Evolutionary conservation across 2,888 invertebrate genomes (phyloP).

Genomic region (Timema cristinae): DNA sequence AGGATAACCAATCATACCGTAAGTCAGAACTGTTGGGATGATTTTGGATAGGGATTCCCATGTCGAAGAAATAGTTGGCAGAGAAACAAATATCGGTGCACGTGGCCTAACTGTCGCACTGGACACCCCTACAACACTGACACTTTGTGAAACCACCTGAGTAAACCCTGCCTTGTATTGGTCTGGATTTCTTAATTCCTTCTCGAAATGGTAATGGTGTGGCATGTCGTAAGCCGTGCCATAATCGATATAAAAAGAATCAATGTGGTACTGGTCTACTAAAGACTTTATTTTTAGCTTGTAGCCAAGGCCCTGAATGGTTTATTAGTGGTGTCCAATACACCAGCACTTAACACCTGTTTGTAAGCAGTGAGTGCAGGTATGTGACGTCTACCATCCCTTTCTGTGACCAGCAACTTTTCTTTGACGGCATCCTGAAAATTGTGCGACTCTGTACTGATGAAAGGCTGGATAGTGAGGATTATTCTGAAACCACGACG

Average conservation of each 20-base stretch:
- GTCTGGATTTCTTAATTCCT: slow-evolving; percentile 72
- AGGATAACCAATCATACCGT: slow-evolving; percentile 88
- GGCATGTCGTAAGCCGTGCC: slow-evolving; percentile 84
- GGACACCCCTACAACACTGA: slow-evolving; percentile 71
- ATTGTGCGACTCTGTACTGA: slow-evolving; percentile 73
- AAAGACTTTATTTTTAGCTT: slow-evolving; percentile 68
- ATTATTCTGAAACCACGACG: slow-evolving; percentile 81
- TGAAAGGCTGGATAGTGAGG: slow-evolving; percentile 86
- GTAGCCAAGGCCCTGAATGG: slow-evolving; percentile 74
- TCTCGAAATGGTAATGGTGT: slow-evolving; percentile 68
- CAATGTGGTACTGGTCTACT: slow-evolving; percentile 65
- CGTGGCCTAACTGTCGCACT: slow-evolving; percentile 77
- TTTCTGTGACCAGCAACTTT: slow-evolving; percentile 72
- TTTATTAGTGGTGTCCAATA: slow-evolving; percentile 85
- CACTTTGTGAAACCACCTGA: slow-evolving; percentile 55
- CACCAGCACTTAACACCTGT: slow-evolving; percentile 70
- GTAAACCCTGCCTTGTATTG: slow-evolving; percentile 73
- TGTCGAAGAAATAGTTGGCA: slow-evolving; percentile 80
- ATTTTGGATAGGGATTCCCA: slow-evolving; percentile 82
- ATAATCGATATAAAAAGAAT: slow-evolving; percentile 79
- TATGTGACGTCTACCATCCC: slow-evolving; percentile 71
- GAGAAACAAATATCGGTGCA: slow-evolving; percentile 79
- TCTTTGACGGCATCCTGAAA: slow-evolving; percentile 76
- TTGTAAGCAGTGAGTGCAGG: slow-evolving; percentile 80
- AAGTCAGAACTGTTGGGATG: slow-evolving; percentile 81